These are phyloP conservation scores for Brachionus calyciflorus DNA, from an alignment of 1,140 invertebrate species.

Conservation along the genomic window DNA sequence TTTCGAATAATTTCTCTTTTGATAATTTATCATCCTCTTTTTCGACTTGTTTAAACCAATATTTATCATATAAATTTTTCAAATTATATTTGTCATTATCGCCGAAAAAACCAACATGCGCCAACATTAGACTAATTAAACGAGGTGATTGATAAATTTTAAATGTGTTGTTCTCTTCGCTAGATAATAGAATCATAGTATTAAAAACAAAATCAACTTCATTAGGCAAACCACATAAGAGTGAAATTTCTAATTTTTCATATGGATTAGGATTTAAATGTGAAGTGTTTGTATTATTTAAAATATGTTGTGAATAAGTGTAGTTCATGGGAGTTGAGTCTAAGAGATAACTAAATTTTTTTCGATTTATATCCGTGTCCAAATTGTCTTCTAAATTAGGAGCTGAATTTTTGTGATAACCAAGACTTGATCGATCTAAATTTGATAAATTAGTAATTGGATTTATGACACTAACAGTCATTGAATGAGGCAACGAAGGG, in stretches of 20 bases:
- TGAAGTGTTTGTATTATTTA: conserved; percentile 47
- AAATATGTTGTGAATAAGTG: conserved; percentile 77
- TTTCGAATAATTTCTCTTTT: neutral
- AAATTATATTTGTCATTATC: conserved; percentile 12
- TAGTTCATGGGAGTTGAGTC: conserved; percentile 68
- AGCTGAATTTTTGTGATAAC: conserved; percentile 10
- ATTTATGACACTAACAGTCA: neutral
- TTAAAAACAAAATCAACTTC: conserved; percentile 98
- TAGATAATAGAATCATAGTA: conserved; percentile 87
- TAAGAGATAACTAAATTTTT: conserved; percentile 26
- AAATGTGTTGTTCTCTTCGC: conserved; percentile 82
- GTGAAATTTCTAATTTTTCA: conserved; percentile 78
- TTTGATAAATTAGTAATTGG: neutral
- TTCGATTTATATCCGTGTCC: conserved; percentile 24
- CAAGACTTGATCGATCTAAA: neutral
- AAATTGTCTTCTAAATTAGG: conserved; percentile 22
- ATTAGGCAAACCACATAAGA: conserved; percentile 90
- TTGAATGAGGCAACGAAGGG: conserved; percentile 1
- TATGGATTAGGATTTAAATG: conserved; percentile 61
- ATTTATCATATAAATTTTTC: conserved; percentile 28
- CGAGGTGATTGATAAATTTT: conserved; percentile 77
- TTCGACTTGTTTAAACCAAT: conserved; percentile 15
- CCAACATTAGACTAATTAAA: conserved; percentile 80
- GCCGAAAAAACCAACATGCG: conserved; percentile 83
- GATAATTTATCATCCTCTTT: neutral